These are phyloP conservation scores for Neoascia interrupta DNA, from an alignment of 2,888 invertebrate species.

Conservation along the genomic window DNA sequence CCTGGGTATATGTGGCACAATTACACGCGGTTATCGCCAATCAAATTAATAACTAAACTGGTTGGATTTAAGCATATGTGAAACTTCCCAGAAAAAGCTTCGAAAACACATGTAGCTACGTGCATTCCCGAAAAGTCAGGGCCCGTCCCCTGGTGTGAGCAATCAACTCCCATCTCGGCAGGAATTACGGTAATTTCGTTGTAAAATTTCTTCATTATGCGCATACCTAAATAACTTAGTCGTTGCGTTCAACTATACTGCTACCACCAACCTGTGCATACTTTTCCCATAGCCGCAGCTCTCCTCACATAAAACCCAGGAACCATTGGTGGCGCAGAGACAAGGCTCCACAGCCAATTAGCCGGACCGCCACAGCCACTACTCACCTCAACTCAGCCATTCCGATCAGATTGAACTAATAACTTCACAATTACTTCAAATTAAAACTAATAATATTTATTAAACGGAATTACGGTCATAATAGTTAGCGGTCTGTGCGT, in stretches of 20 bases:
- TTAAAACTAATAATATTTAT: slow-evolving; percentile 70
- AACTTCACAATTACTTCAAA: slow-evolving; percentile 70
- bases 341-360: slow-evolving; percentile 57
- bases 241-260: slow-evolving; percentile 18
- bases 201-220: slow-evolving; percentile 68
- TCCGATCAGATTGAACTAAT: slow-evolving; percentile 69
- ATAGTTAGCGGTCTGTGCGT: slow-evolving; percentile 62
- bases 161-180: slow-evolving; percentile 43
- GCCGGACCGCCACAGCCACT: slow-evolving; percentile 26
- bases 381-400: slow-evolving; percentile 53
- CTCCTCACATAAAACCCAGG: not conserved
- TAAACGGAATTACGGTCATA: slow-evolving; percentile 67
- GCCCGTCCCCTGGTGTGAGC: slow-evolving; percentile 19
- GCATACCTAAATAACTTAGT: slow-evolving; percentile 63
- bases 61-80: slow-evolving; percentile 41
- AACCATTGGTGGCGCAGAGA: too few species aligned
- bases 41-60: slow-evolving; percentile 46
- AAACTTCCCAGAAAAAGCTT: slow-evolving; percentile 45
- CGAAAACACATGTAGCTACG: slow-evolving; percentile 5
- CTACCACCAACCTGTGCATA: too few species aligned
- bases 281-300: not conserved
- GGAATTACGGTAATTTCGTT: slow-evolving; percentile 65
- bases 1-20: too few species aligned
- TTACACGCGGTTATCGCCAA: too few species aligned
- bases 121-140: slow-evolving; percentile 5